Base-by-base conservation (phyloP, 2,113 vertebrate genomes). In the Hirundichthys speculiger region DNA sequence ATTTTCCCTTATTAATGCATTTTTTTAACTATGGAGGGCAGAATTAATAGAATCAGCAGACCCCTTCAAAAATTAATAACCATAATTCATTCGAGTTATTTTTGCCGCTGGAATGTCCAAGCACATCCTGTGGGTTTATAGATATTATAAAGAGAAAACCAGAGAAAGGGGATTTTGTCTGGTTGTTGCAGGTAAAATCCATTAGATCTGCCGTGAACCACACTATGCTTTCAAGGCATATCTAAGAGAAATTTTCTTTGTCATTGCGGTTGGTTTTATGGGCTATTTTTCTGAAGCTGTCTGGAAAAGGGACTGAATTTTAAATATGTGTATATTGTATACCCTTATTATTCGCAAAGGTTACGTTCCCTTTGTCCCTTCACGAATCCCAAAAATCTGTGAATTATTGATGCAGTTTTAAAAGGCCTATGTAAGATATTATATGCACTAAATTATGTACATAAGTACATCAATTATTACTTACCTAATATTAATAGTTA, bases 121-220 rank as follows among this genome's bases (percentile, higher is more conserved):
- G 66, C 41, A 57, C 53, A 55, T 78, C 57, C 67, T 64, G 73
- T 5, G 73, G 71, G 60, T 82, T 86, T 41, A 52, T 52, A 59
- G 55, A 80, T 79, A 68, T 84, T 82, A 76, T 84, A 71, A 89
- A 85, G 79, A 82, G 69, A 84, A 86, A 82, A 89, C 40, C 79
- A 85, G 80, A 85, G 34, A 18, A 24, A 38, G 46, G 22, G 42
- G 51, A 60, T 53, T 67, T 57, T 57, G 66, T 81, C 49, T 64
- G 73, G 39, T 61, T 64, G 58, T 45, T 67, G 69, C 65, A 86
- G 64, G 78, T 81, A 64, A 64, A 75, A 77, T 45, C 39, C 56
- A 30, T 47, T 47, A 59, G 48, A 27, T 5, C 58, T 53, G 64
- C 47, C 66, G 40, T 51, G 18, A 55, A 59, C 65, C 54, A 0